Conservation (phyloP, 2,888 invertebrate genomes). For the Andrena flavipes region DNA sequence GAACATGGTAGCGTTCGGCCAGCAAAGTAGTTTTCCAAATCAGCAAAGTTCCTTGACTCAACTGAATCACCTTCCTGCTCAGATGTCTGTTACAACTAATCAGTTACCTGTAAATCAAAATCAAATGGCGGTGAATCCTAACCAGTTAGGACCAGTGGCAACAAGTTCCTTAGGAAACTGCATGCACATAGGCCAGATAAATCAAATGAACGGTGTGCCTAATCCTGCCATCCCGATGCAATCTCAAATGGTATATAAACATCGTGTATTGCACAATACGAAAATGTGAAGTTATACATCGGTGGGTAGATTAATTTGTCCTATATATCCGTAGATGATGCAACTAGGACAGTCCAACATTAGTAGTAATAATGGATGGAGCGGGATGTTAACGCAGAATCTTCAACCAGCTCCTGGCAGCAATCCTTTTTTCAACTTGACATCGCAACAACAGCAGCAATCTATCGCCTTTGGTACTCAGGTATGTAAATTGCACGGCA, state of each 20-base stretch:
- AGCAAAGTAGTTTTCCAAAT: conserved; percentile 74
- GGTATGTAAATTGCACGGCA: conserved; percentile 62
- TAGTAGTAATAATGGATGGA: conserved; percentile 81
- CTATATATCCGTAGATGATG: conserved; percentile 73
- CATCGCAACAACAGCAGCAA: conserved; percentile 74
- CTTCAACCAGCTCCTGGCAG: conserved; percentile 83
- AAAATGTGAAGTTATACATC: background rate
- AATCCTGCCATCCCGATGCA: conserved; percentile 77
- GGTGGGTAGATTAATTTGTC: background rate
- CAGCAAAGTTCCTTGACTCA: conserved; percentile 75
- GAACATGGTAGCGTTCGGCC: conserved; percentile 71
- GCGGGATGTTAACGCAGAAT: conserved; percentile 81
- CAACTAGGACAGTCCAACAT: conserved; percentile 77
- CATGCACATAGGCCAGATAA: conserved; percentile 75
- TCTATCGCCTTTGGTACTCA: conserved; percentile 72
- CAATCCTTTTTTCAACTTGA: conserved; percentile 83
- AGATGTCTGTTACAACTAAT: conserved; percentile 77
- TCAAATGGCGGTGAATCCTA: conserved; percentile 77
- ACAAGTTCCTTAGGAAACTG: conserved; percentile 72
- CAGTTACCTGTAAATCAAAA: conserved; percentile 75
- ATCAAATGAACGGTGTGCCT: conserved; percentile 77
- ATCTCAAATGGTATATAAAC: conserved; percentile 78
- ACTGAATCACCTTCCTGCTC: conserved; percentile 75
- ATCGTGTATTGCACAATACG: background rate
- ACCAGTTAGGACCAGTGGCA: conserved; percentile 69